These are phyloP conservation scores for Trisateles emortualis DNA, from an alignment of 2,888 invertebrate species.

Conservation along the genomic window DNA sequence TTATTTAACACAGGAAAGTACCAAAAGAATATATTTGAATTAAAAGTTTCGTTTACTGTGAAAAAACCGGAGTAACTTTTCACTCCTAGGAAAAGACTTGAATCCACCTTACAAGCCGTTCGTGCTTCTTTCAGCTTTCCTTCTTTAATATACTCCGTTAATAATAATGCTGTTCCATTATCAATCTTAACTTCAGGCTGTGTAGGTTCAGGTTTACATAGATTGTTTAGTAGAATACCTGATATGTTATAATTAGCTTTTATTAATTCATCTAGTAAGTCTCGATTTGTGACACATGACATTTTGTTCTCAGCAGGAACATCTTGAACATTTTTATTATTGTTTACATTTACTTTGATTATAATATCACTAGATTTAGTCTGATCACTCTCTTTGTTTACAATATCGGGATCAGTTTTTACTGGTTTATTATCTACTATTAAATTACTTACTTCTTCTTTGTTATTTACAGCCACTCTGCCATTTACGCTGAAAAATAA, in stretches of 20 bases:
- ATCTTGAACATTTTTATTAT: background rate
- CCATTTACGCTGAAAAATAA: constrained; percentile 60
- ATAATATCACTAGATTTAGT: constrained; percentile 23
- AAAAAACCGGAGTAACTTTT: constrained; percentile 84
- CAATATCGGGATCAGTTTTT: constrained; percentile 19
- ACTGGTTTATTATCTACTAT: constrained; percentile 22
- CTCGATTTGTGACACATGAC: constrained; percentile 26
- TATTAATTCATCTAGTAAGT: constrained; percentile 36
- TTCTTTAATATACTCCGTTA: constrained; percentile 73
- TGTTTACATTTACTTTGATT: background rate
- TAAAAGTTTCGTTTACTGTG: constrained; percentile 91
- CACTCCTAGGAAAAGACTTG: constrained; percentile 66
- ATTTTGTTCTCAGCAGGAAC: constrained; percentile 5
- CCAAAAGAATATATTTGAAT: constrained; percentile 95
- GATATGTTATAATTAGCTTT: constrained; percentile 24
- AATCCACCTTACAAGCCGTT: constrained; percentile 61
- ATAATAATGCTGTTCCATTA: constrained; percentile 66
- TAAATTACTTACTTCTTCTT: constrained; percentile 41
- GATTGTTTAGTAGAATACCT: constrained; percentile 12
- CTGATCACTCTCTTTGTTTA: constrained; percentile 15
- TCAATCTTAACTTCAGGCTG: constrained; percentile 42
- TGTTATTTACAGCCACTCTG: constrained; percentile 50
- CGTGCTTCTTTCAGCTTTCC: constrained; percentile 71
- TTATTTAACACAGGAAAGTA: constrained; percentile 89
- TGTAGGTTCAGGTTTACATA: constrained; percentile 33